A percentile compares a stretch with the other conserved stretches of the same genome.
These are phyloP conservation scores for Pterobdella sp. DNA, from an alignment of 2,888 invertebrate genomes.

Conservation along the genomic window DNA sequence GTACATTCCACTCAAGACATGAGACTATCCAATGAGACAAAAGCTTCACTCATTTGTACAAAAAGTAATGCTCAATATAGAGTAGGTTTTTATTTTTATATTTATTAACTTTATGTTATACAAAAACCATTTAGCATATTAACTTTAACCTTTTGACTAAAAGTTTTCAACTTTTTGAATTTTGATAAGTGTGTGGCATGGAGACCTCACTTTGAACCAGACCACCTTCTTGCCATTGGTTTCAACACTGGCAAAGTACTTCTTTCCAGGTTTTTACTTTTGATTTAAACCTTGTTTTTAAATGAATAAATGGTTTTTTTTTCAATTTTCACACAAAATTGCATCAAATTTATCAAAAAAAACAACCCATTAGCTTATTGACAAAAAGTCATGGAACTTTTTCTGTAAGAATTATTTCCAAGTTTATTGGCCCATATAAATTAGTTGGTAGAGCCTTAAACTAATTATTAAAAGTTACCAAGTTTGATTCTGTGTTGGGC, in stretches of 20 bases:
- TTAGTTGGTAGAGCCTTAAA: too few relatives aligned
- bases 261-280: slow-evolving; percentile 56
- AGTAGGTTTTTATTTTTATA: slow-evolving; percentile 12
- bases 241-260: slow-evolving; percentile 79
- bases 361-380: too few relatives aligned
- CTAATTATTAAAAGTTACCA: too few relatives aligned
- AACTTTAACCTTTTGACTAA: not conserved
- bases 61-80: slow-evolving; percentile 22
- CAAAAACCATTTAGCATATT: not conserved
- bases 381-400: too few relatives aligned
- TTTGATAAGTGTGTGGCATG: slow-evolving; percentile 66
- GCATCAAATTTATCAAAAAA: too few relatives aligned
- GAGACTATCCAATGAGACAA: slow-evolving; percentile 63
- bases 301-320: too few relatives aligned
- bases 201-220: slow-evolving; percentile 68
- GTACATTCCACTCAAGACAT: too few relatives aligned
- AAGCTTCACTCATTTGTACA: slow-evolving; percentile 57
- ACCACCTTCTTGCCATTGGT: slow-evolving; percentile 76
- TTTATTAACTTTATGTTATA: not conserved
- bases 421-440: too few relatives aligned
- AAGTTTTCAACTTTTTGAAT: not conserved
- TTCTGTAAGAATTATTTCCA: too few relatives aligned
- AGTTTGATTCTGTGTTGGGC: too few relatives aligned
- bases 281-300: not conserved
- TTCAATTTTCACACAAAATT: too few relatives aligned